Percentiles rank a stretch among this genome's conserved stretches.
phyloP scores from a whole-genome alignment of 1,140 invertebrate genomes.

The Aphis craccivora region DNA sequence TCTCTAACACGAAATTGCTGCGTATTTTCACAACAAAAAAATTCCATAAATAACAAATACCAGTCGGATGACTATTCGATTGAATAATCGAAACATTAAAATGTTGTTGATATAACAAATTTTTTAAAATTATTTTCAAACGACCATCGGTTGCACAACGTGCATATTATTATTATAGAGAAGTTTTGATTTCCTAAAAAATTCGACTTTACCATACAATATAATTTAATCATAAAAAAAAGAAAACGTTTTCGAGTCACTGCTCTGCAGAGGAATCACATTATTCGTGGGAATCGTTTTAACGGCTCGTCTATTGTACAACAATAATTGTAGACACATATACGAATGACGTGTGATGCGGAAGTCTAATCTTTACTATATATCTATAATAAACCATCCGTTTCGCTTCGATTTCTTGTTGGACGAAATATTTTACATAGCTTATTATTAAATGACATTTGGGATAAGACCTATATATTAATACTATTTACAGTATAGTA shows the following conservation, averaged over 20 bases:
- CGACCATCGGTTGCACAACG: not conserved
- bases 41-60: not conserved
- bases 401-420: not conserved
- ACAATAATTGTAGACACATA: slow-evolving; percentile 11
- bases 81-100: not conserved
- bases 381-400: not conserved
- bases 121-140: not conserved
- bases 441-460: not conserved
- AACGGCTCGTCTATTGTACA: slow-evolving; percentile 22
- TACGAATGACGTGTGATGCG: not conserved
- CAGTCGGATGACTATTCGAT: not conserved
- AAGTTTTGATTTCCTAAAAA: not conserved
- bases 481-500: not conserved
- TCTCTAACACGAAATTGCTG: not conserved
- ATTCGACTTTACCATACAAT: not conserved
- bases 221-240: not conserved
- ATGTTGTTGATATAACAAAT: not conserved
- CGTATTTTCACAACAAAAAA: not conserved
- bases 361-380: not conserved
- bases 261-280: not conserved
- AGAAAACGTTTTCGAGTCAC: not conserved
- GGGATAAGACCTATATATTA: not conserved
- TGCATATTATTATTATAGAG: not conserved
- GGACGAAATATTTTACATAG: not conserved
- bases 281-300: slow-evolving; percentile 44